Percentiles rank a stretch among this genome's conserved stretches.
These are phyloP conservation scores for Tychaedon coryphoeus DNA, from an alignment of 2,113 vertebrate genomes.

Conservation along the genomic window DNA sequence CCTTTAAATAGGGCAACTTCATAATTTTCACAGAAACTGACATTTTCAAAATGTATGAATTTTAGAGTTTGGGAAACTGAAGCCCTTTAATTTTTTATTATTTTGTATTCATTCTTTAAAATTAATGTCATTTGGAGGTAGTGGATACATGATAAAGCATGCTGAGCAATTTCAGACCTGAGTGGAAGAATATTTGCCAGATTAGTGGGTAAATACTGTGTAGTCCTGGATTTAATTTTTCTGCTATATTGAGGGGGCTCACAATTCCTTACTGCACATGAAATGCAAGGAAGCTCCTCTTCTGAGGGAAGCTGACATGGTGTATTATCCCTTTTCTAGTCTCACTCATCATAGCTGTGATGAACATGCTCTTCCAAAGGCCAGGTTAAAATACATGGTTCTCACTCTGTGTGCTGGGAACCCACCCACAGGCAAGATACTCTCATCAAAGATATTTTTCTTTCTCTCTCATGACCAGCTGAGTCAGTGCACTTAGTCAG, in stretches of 20 bases:
- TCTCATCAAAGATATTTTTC: not conserved
- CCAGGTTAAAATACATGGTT: not conserved
- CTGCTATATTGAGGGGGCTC: not conserved
- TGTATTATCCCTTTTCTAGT: not conserved
- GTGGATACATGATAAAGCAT: not conserved
- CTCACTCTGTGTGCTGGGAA: not conserved
- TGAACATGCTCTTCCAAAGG: not conserved
- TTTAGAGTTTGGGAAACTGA: not conserved
- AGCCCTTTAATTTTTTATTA: not conserved
- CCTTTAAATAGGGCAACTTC: not conserved
- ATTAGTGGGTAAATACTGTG: not conserved
- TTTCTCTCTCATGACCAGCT: constrained; percentile 2
- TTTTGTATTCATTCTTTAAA: not conserved
- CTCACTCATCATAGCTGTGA: not conserved
- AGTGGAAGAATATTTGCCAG: not conserved
- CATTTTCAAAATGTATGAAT: not conserved
- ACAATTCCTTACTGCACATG: not conserved
- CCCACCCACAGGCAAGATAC: not conserved
- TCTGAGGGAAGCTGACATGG: not conserved
- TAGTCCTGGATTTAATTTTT: not conserved
- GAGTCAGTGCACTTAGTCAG: constrained; percentile 16
- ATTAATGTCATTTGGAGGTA: not conserved
- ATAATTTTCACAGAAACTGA: not conserved
- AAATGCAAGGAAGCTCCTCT: not conserved
- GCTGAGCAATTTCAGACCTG: not conserved